These are phyloP conservation scores for Caenorhabditis plicata DNA, from an alignment of 2,888 invertebrate genomes.

Conservation along the genomic window DNA sequence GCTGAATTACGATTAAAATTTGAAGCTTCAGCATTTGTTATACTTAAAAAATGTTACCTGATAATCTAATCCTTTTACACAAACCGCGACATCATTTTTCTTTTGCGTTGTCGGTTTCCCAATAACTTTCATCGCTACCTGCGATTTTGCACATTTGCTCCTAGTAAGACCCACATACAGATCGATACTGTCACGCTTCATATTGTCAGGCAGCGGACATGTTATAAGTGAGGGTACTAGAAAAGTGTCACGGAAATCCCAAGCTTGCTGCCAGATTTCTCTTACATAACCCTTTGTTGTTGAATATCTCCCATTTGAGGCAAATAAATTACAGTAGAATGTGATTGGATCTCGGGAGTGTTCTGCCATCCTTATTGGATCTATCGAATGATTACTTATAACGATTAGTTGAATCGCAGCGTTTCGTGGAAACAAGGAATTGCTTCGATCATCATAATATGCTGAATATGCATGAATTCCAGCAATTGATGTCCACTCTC, in stretches of 20 bases:
- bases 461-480: conserved; percentile 56
- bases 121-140: conserved; percentile 21
- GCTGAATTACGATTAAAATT: too few species aligned
- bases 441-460: conserved; percentile 52
- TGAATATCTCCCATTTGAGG: conserved; percentile 5
- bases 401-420: conserved; percentile 39
- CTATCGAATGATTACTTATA: too few species aligned
- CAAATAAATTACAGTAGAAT: conserved; percentile 41
- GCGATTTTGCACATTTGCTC: conserved; percentile 16
- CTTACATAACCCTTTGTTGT: conserved; percentile 47
- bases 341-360: too few species aligned
- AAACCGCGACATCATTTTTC: conserved; percentile 38
- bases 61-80: conserved; percentile 78
- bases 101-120: conserved; percentile 6
- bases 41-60: too few species aligned
- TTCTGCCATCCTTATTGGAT: too few species aligned
- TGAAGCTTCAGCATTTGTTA: too few species aligned
- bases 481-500: conserved; percentile 32
- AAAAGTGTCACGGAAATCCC: conserved; percentile 63
- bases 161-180: conserved; percentile 21
- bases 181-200: conserved; percentile 2
- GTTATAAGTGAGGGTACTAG: conserved; percentile 50
- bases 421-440: conserved; percentile 49
- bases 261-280: conserved; percentile 65
- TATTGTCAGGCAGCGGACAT: conserved; percentile 52